Evolutionary conservation across 2,797 vertebrate genomes (phyloP), one percentile per base, ranked within the genome.

Genomic region (Chanos chanos): DNA sequence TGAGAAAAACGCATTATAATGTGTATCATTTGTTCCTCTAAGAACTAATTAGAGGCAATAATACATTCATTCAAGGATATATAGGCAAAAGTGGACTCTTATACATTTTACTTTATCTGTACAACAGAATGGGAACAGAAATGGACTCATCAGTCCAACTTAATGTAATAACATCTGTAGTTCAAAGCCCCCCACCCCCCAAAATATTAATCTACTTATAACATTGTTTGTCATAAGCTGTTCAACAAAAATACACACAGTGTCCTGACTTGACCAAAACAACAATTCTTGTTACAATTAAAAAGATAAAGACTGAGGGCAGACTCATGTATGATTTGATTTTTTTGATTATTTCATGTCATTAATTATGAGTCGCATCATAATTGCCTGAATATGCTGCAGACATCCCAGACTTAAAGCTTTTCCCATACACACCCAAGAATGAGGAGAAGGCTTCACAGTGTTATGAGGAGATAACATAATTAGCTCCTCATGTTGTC

Each of bases 201-300:
- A 9, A 61, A 72, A 52, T 44, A 48, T 43, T 61, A 53, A 52
- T 50, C 43, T 55, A 61, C 66, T 73, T 63, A 73, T 52, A 69
- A 2, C 12, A 36, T 36, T 40, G 18, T 47, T 45, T 62, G 61
- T 57, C 36, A 36, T 45, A 27, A 47, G 37, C 27, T 34, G n/a
- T 31, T 9, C 7, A 49, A 51, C 25, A 49, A 22, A 50, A 15
- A 41, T 50, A 51, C 15, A 28, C 10, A 16, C 18, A 16, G 22
- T 44, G 60, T 61, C 7, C 22, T 47, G 30, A 5, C 25, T 15
- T 8, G 24, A 57, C 15, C 21, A 30, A 59, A 7, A n/a, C 58
- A 24, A 41, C 51, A 43, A 68, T 72, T 56, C 53, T 47, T 41
- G 36, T 31, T 51, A 31, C 34, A 39, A 51, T 15, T 34, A 10